phyloP scores from a whole-genome alignment of 1,140 invertebrate species.

The Drosophila sucinea region DNA sequence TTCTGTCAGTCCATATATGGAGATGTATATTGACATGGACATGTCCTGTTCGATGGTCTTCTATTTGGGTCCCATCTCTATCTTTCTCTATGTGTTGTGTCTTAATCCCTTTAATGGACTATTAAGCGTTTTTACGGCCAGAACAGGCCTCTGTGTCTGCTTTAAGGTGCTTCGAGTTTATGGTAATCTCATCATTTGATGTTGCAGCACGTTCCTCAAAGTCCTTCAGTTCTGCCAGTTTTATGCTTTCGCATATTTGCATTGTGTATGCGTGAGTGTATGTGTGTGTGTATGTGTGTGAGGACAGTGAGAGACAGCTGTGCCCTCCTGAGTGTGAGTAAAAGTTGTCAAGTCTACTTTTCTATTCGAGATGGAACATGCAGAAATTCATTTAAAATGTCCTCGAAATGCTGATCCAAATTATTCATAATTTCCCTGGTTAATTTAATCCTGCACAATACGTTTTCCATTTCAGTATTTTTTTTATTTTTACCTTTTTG shows the following conservation, averaged over 20 bases:
- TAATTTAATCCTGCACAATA: neutral
- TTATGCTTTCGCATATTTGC: conserved; percentile 75
- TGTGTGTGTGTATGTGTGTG: conserved; percentile 6
- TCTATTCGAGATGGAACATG: neutral
- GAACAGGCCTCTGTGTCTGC: conserved; percentile 51
- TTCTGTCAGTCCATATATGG: too few species aligned
- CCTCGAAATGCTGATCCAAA: neutral
- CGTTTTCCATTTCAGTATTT: too few species aligned
- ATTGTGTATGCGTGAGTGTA: conserved; percentile 33
- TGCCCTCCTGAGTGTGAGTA: conserved; percentile 13
- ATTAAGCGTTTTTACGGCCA: conserved; percentile 79
- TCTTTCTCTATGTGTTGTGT: conserved; percentile 11
- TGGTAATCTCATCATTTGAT: conserved; percentile 82
- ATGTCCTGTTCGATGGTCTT: conserved; percentile 67
- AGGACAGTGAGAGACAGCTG: neutral
- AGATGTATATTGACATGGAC: conserved; percentile 45
- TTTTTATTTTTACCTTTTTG: too few species aligned
- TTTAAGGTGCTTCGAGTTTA: conserved; percentile 69
- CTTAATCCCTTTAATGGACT: conserved; percentile 81
- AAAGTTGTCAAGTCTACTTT: conserved; percentile 9
- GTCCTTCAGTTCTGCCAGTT: conserved; percentile 45
- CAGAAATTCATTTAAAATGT: neutral
- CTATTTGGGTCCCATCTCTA: conserved; percentile 24
- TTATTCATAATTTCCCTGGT: neutral
- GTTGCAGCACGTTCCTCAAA: conserved; percentile 76